Conservation (phyloP, 2,888 invertebrate species). For the Bombyx huttoni region DNA sequence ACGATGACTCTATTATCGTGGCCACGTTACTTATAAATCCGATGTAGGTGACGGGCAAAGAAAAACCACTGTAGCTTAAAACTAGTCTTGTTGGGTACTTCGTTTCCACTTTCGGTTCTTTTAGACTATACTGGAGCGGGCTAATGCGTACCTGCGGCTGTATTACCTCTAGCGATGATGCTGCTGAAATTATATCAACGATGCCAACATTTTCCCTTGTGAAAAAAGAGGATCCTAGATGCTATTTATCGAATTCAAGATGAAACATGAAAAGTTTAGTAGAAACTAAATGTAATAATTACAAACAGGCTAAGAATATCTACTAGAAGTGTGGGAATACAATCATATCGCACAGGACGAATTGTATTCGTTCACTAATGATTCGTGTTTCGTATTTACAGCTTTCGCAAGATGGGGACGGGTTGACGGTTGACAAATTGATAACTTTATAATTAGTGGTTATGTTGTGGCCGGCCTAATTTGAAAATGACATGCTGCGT, state of each 20-base stretch:
- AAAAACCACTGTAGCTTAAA: too few species aligned
- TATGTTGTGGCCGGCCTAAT: conserved; percentile 33
- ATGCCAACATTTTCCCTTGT: conserved; percentile 24
- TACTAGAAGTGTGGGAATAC: background rate
- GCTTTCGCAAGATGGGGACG: conserved; percentile 21
- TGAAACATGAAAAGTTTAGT: too few species aligned
- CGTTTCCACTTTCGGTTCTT: too few species aligned
- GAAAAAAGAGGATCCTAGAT: background rate
- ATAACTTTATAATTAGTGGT: conserved; percentile 52
- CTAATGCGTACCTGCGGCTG: too few species aligned
- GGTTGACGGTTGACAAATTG: conserved; percentile 51
- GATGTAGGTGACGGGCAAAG: too few species aligned
- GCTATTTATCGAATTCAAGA: too few species aligned
- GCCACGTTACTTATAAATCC: too few species aligned
- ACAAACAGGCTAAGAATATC: background rate
- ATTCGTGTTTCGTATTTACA: background rate
- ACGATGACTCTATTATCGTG: too few species aligned
- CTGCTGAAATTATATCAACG: conserved; percentile 15
- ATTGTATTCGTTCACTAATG: background rate
- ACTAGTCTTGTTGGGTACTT: too few species aligned
- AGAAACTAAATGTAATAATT: background rate
- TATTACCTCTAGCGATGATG: too few species aligned
- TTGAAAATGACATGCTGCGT: conserved; percentile 40
- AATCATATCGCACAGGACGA: background rate
- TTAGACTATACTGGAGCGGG: too few species aligned